Evolutionary conservation across 1,140 invertebrate genomes (phyloP), one percentile per base, ranked within the genome.

Genomic region (Papilio polyxenes): DNA sequence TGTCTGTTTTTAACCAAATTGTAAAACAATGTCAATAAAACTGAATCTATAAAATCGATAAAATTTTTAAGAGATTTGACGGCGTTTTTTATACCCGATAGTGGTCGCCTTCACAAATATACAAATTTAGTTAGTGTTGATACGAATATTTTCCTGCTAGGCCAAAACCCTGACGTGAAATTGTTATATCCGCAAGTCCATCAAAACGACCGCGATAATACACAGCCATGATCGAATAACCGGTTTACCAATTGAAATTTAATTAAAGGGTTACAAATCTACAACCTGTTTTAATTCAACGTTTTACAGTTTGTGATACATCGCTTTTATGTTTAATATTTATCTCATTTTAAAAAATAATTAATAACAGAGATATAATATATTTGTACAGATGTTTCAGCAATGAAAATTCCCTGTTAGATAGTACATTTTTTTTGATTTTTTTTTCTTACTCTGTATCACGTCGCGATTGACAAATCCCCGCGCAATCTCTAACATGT

Each of bases 401-500:
- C 1, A 59, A 59, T 8, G 6, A 59, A 59, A n/a, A 59, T 10
- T 17, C 56, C 1, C 56, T 6, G n/a, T 59, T n/a, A 59, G 10
- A 31, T 13, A 31, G 23, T 65, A 65, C 62, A 65, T 65, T 65
- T 65, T n/a, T 31, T 65, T 6, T 13, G 8, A 13, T 72, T 72
- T 72, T 72, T n/a, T 37, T 15, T 15, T 23, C 3, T 15, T 15
- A 9, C 13, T 72, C 13, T 31, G 31, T 15, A 31, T 72, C 65
- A 72, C 65, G 65, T 72, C 31, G 23, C 23, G 37, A 31, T 72
- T 72, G 65, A 72, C 65, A 72, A 72, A 72, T 72, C 31, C 65
- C 65, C 65, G 65, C 65, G 65, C 37, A 37, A 72, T 72, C 65
- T 72, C 65, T 37, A 72, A 72, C 65, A 72, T 72, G 65, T 72